Evolutionary conservation across 2,888 invertebrate species (phyloP).

Genomic region (Chironomus riparius): DNA sequence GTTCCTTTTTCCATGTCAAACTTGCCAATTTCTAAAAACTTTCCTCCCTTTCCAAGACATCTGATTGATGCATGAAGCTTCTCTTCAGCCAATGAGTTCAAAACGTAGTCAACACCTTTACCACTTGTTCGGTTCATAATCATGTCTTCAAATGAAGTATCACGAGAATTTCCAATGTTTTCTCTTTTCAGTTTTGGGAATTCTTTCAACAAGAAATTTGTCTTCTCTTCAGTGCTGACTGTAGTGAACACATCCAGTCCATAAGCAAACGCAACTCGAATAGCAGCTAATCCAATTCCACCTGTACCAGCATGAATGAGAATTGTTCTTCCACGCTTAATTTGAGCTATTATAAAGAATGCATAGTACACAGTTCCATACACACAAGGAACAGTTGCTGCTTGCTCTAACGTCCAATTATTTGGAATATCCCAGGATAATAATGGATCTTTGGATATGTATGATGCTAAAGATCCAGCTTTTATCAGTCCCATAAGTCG

Average conservation of each 20-base stretch:
- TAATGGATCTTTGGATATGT: conserved; percentile 43
- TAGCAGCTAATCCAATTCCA: conserved; percentile 89
- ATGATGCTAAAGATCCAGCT: conserved; percentile 9
- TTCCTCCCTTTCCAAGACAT: conserved; percentile 75
- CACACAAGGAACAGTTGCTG: conserved; percentile 61
- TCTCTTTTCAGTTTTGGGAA: conserved; percentile 54
- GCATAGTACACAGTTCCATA: conserved; percentile 51
- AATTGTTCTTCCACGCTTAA: conserved; percentile 65
- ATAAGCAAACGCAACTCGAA: conserved; percentile 73
- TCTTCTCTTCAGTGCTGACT: conserved; percentile 70
- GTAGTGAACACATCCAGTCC: conserved; percentile 80
- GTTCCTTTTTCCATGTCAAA: conserved; percentile 81
- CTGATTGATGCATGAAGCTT: conserved; percentile 75
- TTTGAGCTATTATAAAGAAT: conserved; percentile 57
- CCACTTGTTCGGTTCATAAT: conserved; percentile 65
- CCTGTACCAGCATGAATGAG: conserved; percentile 83
- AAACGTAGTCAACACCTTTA: conserved; percentile 71
- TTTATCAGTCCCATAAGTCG: conserved; percentile 47
- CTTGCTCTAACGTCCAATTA: conserved; percentile 57
- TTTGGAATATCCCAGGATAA: conserved; percentile 57
- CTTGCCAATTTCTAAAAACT: conserved; percentile 92
- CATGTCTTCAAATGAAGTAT: conserved; percentile 71
- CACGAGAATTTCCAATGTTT: conserved; percentile 71
- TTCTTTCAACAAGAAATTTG: conserved; percentile 66
- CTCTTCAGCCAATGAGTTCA: conserved; percentile 79